Percentiles rank a stretch among this genome's conserved stretches.
These are phyloP conservation scores for Megaceryle alcyon DNA, from an alignment of 2,797 vertebrate genomes.

Conservation along the genomic window DNA sequence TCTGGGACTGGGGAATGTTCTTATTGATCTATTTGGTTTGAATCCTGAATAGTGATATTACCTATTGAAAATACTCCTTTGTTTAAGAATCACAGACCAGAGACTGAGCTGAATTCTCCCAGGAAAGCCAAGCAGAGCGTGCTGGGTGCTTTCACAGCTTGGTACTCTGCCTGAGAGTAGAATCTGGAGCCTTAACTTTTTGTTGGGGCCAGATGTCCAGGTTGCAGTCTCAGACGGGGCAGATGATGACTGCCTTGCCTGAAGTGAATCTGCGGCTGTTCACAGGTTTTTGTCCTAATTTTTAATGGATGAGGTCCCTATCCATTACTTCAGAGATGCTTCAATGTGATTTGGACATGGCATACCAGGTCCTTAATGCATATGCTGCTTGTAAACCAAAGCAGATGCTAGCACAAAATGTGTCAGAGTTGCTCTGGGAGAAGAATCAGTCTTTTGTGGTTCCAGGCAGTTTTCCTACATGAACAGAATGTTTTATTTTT, in stretches of 20 bases:
- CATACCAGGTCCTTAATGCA: neutral
- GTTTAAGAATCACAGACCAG: neutral
- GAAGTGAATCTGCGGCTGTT: neutral
- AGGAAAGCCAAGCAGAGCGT: neutral
- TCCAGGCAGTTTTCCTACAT: constrained; percentile 28
- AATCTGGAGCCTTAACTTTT: neutral
- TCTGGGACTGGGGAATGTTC: neutral
- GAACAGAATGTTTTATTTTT: constrained; percentile 29
- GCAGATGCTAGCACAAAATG: neutral
- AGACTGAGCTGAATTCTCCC: neutral
- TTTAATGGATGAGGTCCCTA: neutral
- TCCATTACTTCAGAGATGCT: neutral
- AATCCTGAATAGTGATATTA: neutral
- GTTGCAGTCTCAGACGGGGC: neutral
- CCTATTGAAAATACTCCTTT: neutral
- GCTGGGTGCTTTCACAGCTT: neutral
- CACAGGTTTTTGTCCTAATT: neutral
- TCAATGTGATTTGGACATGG: neutral
- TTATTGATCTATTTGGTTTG: neutral
- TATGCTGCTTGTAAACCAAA: neutral
- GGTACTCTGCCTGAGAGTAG: neutral
- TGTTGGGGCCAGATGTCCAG: rapidly evolving
- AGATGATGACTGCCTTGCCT: neutral
- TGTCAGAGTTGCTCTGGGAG: neutral
- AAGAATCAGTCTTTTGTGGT: constrained; percentile 34